phyloP scores from a whole-genome alignment of 2,113 vertebrate species.

The Trachemys scripta region DNA sequence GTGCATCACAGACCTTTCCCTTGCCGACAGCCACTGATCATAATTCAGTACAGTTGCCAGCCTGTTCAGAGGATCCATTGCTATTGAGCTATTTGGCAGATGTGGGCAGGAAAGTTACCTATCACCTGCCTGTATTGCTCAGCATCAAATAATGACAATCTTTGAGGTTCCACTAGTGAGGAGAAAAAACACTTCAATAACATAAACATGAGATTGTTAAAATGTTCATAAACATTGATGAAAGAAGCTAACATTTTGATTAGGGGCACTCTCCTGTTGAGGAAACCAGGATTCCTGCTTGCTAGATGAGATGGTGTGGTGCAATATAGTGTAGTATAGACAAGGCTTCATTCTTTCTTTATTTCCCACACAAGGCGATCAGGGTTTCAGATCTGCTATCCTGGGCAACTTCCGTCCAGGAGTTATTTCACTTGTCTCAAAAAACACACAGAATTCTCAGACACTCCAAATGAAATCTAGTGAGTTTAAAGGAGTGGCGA shows the following conservation, averaged over 20 bases:
- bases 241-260: not conserved
- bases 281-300: not conserved
- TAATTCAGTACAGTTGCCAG: not conserved
- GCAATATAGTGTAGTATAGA: not conserved
- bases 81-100: not conserved
- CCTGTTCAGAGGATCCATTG: not conserved
- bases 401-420: not conserved
- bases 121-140: not conserved
- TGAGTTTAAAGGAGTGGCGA: not conserved
- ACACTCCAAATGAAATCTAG: constrained; percentile 33
- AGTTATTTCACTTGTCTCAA: not conserved
- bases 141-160: not conserved
- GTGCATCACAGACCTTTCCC: not conserved
- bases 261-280: not conserved
- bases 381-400: constrained; percentile 23
- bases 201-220: not conserved
- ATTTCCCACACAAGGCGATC: not conserved
- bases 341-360: not conserved
- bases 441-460: constrained; percentile 3
- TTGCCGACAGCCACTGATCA: not conserved
- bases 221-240: not conserved
- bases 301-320: not conserved
- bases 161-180: not conserved
- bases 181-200: not conserved
- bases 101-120: not conserved